Percentiles rank a stretch among this genome's conserved stretches.
These are phyloP conservation scores for Caenorhabditis briggsae DNA, from an alignment of 1,140 invertebrate genomes.

Conservation along the genomic window DNA sequence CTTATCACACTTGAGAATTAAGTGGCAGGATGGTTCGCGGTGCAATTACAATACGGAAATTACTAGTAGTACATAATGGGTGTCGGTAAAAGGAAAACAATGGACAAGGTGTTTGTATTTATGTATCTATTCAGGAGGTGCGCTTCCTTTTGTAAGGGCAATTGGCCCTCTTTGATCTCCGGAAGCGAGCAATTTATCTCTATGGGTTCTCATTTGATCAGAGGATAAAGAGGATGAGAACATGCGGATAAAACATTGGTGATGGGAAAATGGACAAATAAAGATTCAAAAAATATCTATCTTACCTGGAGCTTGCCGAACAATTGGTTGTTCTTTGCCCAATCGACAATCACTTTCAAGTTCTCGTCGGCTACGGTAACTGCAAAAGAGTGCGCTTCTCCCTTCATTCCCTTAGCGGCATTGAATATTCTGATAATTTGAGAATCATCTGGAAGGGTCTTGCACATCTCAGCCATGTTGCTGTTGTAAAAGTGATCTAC, in stretches of 20 bases:
- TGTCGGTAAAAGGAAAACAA: constrained; percentile 51
- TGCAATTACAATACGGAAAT: constrained; percentile 14
- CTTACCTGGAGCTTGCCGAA: constrained; percentile 6
- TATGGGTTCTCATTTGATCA: constrained; percentile 4
- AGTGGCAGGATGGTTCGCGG: background rate
- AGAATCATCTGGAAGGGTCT: background rate
- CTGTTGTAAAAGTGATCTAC: constrained; percentile 53
- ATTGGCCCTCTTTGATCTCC: constrained; percentile 37
- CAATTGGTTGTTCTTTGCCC: background rate
- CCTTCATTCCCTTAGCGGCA: background rate
- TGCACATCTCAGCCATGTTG: constrained; percentile 15
- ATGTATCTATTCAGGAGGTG: constrained; percentile 29
- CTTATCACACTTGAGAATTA: constrained; percentile 38
- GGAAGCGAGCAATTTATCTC: constrained; percentile 52
- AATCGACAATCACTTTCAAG: constrained; percentile 32
- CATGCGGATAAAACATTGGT: background rate
- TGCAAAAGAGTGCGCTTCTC: background rate
- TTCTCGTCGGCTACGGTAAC: background rate
- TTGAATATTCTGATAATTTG: background rate
- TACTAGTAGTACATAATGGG: constrained; percentile 45
- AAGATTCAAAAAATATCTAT: background rate
- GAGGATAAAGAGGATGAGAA: background rate
- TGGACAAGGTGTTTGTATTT: background rate
- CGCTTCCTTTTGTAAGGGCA: background rate
- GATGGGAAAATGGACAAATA: background rate